Evolutionary conservation across 35 echinoderm and acorn worm genomes (phyloP).

Genomic region (Heliocidaris tuberculata): DNA sequence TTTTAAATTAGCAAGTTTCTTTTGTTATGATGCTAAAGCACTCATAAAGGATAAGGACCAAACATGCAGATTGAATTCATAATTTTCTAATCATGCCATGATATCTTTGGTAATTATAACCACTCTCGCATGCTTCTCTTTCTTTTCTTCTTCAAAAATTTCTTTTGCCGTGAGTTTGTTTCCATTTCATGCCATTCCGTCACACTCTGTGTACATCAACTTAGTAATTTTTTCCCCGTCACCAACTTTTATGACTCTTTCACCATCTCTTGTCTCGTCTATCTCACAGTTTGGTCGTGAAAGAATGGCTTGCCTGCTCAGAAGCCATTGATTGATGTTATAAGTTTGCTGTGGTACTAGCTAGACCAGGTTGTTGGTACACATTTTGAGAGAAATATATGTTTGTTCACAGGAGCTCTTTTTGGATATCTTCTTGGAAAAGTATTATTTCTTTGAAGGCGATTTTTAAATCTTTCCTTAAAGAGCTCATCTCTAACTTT

Average conservation of each 20-base stretch:
- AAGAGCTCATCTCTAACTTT: too few species aligned
- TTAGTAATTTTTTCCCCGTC: neutral
- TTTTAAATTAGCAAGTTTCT: slow-evolving; percentile 5
- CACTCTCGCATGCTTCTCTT: neutral
- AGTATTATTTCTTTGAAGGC: too few species aligned
- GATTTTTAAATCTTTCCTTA: too few species aligned
- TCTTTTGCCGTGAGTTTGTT: slow-evolving; percentile 19
- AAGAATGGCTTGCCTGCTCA: slow-evolving; percentile 8
- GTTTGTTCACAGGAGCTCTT: too few species aligned
- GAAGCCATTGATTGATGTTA: neutral
- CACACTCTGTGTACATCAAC: neutral
- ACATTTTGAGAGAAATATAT: too few species aligned
- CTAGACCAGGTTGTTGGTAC: neutral
- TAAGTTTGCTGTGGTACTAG: neutral
- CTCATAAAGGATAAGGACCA: slow-evolving; percentile 1
- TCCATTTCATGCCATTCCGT: slow-evolving; percentile 28
- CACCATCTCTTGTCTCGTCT: neutral
- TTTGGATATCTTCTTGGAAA: too few species aligned
- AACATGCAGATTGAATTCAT: neutral
- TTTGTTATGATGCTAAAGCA: neutral
- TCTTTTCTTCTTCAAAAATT: neutral
- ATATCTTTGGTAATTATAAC: neutral
- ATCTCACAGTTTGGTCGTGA: neutral
- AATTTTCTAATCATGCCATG: neutral
- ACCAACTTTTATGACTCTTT: neutral